Evolutionary conservation across 2,113 vertebrate species (phyloP).

Genomic region (Psittacula cyanocephala): DNA sequence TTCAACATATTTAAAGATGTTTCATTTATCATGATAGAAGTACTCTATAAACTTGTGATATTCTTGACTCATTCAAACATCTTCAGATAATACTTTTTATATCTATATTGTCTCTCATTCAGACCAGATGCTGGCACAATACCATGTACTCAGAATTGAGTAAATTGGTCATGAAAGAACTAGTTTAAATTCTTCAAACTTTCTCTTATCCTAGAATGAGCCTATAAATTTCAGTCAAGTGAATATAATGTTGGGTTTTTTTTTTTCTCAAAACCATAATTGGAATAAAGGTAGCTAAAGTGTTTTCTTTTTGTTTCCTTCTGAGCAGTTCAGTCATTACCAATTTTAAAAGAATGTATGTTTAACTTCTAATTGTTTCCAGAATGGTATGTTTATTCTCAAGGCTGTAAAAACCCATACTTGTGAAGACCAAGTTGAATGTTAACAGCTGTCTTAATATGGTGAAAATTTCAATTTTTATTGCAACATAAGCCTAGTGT

Average conservation of each 20-base stretch:
- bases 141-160: not conserved
- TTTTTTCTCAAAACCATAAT: slow-evolving; percentile 22
- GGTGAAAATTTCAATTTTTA: not conserved
- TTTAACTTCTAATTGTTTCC: slow-evolving; percentile 55
- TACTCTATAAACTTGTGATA: not conserved
- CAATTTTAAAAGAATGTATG: slow-evolving; percentile 36
- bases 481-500: not conserved
- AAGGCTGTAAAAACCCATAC: slow-evolving; percentile 33
- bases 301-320: not conserved
- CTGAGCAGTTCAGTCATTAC: slow-evolving; percentile 23
- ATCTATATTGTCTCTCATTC: not conserved
- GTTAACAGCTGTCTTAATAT: slow-evolving; percentile 16
- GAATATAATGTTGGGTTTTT: not conserved
- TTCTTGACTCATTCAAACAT: not conserved
- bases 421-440: slow-evolving; percentile 13
- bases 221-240: not conserved
- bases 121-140: not conserved
- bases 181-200: not conserved
- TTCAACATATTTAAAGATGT: not conserved
- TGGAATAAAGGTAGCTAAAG: slow-evolving; percentile 26
- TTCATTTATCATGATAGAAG: not conserved
- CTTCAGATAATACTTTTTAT: not conserved
- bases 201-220: not conserved
- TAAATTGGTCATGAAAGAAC: not conserved
- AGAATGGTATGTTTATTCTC: slow-evolving; percentile 4